Evolutionary conservation across 2,797 vertebrate species (phyloP), one percentile per base, ranked within the genome.

Genomic region (Crenuchus spilurus): DNA sequence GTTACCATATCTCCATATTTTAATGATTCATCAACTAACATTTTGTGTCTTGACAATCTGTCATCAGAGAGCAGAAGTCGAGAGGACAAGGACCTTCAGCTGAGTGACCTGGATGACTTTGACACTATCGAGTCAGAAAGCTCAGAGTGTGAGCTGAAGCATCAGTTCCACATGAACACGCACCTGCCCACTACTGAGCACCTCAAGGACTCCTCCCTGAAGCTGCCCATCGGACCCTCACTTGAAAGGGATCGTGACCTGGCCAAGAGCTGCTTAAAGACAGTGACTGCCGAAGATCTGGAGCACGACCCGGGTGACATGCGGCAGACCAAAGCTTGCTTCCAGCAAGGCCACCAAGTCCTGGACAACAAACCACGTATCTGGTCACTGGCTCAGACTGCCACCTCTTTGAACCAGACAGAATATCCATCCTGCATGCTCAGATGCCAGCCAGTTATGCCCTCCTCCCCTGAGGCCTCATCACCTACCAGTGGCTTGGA

Each of bases 341-440:
- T 97, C 77, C 93, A 87, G 72, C 92, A 92, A 10, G 87, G 88
- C 5, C 91, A 95, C 30, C 93, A 91, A 70, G 88, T 96, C 72
- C 84, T 98, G 28, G 96, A 98, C 84, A 92, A 92, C 35, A 99
- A 99, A 87, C 97, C 97, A 0, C 90, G 97, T 70, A 99, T 99
- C 82, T 98, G 97, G 97, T 99, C 97, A 37, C 86, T 99, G 90
- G 97, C 97, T 2, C 97, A 98, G 83, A 98, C 97, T 0, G 96
- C 95, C 62, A 97, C 96, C 0, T 95, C 94, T 35, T 88, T 98
- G 78, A 96, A 92, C 90, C 95, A 97, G 89, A 94, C 94, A 86
- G 96, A 98, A 81, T 97, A 94, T 78, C 94, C 96, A 2, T 97
- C 97, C 0, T 99, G 97, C 84, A 99, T 99, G 97, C 91, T 99